Evolutionary conservation across 2,113 vertebrate genomes (phyloP), one percentile per base, ranked within the genome.

Genomic region (Hippocampus comes): DNA sequence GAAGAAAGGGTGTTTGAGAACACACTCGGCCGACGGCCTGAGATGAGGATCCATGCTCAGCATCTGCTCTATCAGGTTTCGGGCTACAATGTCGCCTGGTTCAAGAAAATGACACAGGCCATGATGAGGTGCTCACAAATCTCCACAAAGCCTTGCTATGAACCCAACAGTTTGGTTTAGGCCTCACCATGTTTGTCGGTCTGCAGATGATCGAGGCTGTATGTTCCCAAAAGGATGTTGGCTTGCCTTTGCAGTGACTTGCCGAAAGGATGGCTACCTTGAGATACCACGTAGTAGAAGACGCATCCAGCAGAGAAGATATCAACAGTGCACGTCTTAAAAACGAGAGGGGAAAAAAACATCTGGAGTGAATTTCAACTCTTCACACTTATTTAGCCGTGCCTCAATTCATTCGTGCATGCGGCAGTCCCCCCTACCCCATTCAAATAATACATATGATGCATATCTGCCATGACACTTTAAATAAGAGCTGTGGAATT

Each of bases 281-380:
- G 91, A 1, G 97, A 96, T 34, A 97, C 91, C 87, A 98, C 96
- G 0, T 99, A 99, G 83, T 98, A 99, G 49, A 98, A 99, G 72
- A 99, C 95, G 23, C 97, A 99, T 68, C 97, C 97, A 1, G 96
- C 96, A 17, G 97, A 99, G 89, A 99, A 99, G 86, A 98, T 96
- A 88, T 99, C 97, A 74, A 99, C 97, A 0, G 94, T 94, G 8
- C 94, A 98, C 0, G 97, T 99, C 97, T 99, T 86, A n/a, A 87
- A 34, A 38, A 15, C 64, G 17, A 48, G 15, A 71, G 65, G 23
- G 68, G 71, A 7, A 59, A 4, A 17, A 43, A 34, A 60, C 27
- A 69, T 42, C 10, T 11, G 43, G 14, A 12, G 14, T 48, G 46
- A 51, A 21, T 8, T 51, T 20, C 49, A 51, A 21, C 18, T 51